Conservation (phyloP, 2,888 invertebrate genomes). For the Drosophila sordidapex region DNA sequence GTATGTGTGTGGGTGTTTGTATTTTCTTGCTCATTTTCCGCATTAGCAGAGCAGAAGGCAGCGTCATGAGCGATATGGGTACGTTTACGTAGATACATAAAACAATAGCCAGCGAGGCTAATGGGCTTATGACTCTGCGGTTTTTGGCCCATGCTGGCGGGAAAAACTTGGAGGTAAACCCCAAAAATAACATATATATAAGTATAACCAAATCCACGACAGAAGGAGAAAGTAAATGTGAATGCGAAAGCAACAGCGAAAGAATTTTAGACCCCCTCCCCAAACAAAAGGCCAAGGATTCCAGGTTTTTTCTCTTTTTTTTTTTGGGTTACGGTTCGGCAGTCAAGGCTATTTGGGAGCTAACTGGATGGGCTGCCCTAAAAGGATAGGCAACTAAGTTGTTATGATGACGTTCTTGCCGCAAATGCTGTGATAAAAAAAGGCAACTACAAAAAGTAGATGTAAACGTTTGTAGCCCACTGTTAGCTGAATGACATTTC, state of each 20-base stretch:
- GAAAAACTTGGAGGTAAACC: constrained; percentile 14
- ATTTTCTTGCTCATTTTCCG: constrained; percentile 76
- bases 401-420: constrained; percentile 69
- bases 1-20: constrained; percentile 37
- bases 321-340: constrained; percentile 31
- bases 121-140: constrained; percentile 78
- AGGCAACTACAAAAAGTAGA: constrained; percentile 13
- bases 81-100: constrained; percentile 55
- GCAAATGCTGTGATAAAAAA: constrained; percentile 7
- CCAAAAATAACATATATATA: neutral
- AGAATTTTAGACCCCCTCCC: constrained; percentile 35
- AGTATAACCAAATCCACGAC: constrained; percentile 5
- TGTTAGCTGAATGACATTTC: constrained; percentile 47
- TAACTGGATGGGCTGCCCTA: constrained; percentile 7
- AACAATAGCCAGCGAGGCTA: constrained; percentile 68
- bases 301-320: constrained; percentile 19
- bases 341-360: constrained; percentile 32
- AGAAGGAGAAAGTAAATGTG: neutral
- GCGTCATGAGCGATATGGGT: constrained; percentile 39
- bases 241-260: constrained; percentile 28
- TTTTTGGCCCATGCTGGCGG: constrained; percentile 40
- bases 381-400: constrained; percentile 65
- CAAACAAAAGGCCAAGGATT: constrained; percentile 70
- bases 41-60: constrained; percentile 73
- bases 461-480: constrained; percentile 33